Percentiles rank a stretch among this genome's conserved stretches.
These are phyloP conservation scores for Mesochorus sp. DNA, from an alignment of 2,888 invertebrate genomes.

Conservation along the genomic window DNA sequence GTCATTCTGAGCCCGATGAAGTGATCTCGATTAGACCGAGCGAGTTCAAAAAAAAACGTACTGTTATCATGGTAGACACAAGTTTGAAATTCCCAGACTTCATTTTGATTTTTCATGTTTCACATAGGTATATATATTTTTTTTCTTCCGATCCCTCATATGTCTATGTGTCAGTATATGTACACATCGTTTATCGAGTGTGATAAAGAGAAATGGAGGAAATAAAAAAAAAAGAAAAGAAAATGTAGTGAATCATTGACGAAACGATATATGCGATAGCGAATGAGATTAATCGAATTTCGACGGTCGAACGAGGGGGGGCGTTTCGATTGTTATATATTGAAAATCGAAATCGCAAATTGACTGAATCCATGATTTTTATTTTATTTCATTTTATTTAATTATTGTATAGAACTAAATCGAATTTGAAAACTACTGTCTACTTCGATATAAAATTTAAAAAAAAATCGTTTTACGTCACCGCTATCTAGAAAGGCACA, in stretches of 20 bases:
- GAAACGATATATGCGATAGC: conserved; percentile 44
- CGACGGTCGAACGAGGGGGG: conserved; percentile 21
- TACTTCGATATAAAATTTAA: neutral
- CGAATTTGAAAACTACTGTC: conserved; percentile 4
- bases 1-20: too few species aligned
- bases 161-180: conserved; percentile 30
- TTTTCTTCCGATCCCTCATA: neutral
- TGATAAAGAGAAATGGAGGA: neutral
- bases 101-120: conserved; percentile 51
- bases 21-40: conserved; percentile 58
- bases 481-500: neutral
- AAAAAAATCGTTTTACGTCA: neutral
- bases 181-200: neutral
- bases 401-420: conserved; percentile 8
- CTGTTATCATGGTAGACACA: conserved; percentile 80
- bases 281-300: conserved; percentile 42
- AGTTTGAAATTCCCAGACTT: conserved; percentile 78
- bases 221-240: neutral
- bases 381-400: neutral
- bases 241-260: conserved; percentile 33
- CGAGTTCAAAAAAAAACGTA: conserved; percentile 65
- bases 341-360: conserved; percentile 9
- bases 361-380: neutral
- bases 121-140: neutral
- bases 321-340: too few species aligned